Evolutionary conservation across 2,797 vertebrate genomes (phyloP).

Genomic region (Moxostoma hubbsi): DNA sequence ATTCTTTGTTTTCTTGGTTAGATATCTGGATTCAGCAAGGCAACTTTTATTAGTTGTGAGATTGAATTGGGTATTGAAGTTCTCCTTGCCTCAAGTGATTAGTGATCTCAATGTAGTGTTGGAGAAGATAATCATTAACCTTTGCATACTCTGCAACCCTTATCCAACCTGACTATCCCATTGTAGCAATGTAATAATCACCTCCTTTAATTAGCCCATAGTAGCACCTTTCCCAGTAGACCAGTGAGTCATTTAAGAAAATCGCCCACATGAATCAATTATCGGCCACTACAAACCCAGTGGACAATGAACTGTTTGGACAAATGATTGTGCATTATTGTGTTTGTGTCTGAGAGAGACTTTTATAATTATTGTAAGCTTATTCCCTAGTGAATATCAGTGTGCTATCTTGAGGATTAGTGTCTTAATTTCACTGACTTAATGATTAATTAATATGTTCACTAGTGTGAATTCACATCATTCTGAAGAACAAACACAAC

Average conservation of each 20-base stretch:
- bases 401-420: neutral
- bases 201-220: constrained; percentile 73
- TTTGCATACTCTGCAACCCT: constrained; percentile 62
- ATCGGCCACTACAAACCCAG: constrained; percentile 40
- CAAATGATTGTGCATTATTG: constrained; percentile 37
- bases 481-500: neutral
- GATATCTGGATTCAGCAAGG: constrained; percentile 27
- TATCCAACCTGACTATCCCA: constrained; percentile 51
- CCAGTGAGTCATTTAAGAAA: constrained; percentile 56
- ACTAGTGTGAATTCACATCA: neutral
- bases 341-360: constrained; percentile 41
- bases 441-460: neutral
- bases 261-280: constrained; percentile 52
- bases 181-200: constrained; percentile 70
- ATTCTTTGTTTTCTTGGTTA: constrained; percentile 46
- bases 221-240: constrained; percentile 69
- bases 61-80: constrained; percentile 53
- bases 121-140: constrained; percentile 71
- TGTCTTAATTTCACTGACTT: constrained; percentile 15
- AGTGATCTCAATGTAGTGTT: constrained; percentile 68
- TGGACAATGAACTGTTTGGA: constrained; percentile 49
- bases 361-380: constrained; percentile 44
- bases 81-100: constrained; percentile 73
- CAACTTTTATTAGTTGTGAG: constrained; percentile 58
- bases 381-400: constrained; percentile 23